Base-by-base conservation (phyloP, 2,888 invertebrate genomes). In the Sminthurinus aureus region DNA sequence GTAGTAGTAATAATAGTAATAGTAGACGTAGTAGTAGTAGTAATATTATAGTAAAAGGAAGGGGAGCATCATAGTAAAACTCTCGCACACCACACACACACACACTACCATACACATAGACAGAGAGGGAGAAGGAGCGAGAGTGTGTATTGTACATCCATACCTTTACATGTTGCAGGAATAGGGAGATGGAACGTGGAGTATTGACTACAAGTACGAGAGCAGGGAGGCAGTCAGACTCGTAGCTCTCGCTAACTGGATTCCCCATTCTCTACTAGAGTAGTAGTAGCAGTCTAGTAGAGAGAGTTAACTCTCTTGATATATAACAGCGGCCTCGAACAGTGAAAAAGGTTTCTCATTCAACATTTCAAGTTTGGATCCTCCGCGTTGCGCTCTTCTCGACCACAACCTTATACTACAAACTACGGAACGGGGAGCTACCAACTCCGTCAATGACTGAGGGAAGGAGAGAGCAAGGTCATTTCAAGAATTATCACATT, bases 361-460 rank as follows among this genome's bases (percentile, higher is more conserved):
- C 58, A 58, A 58, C 58, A 58, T 15, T 18, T 58, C 58, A 58
- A 58, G 4, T 58, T 58, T 3, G 18, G 58, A 0, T 15, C 13
- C 58, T 58, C 58, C 58, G 58, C 58, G 58, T 58, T 58, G 58
- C 58, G 58, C 58, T 18, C 18, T 58, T 2, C 15, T 58, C 58
- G 58, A 58, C 58, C 58, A 58, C 58, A 58, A 58, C 58, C 58
- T 58, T 11, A 58, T 58, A 58, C 58, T 58, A 58, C 58, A 58
- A 58, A 58, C 58, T 58, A 58, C 58, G 9, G 9, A 58, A 58
- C 58, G 58, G 69, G 69, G n/a, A 11, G n/a, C 13, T 22, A 22
- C 22, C 69, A 69, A n/a, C n/a, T 91, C 90, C 90, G 88, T 89
- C 88, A 89, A 89, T 89, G 89, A 87, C 86, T 86, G 76, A 86